A percentile compares a stretch with the other conserved stretches of the same genome.
These are phyloP conservation scores for Dolomedes plantarius DNA, from an alignment of 2,888 invertebrate species.

Conservation along the genomic window DNA sequence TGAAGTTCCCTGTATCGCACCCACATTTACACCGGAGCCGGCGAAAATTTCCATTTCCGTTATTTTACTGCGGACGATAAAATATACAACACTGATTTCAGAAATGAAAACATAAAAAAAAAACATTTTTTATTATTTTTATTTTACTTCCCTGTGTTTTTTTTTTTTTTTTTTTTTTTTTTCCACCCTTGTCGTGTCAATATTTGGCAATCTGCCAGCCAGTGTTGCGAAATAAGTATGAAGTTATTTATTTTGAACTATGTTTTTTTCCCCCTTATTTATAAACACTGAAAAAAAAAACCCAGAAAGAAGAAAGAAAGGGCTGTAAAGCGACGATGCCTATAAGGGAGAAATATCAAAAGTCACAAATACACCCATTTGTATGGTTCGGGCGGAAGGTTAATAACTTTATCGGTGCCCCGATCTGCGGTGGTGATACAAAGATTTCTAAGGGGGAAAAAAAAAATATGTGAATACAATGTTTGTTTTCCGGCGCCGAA, in stretches of 20 bases:
- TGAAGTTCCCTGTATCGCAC: not conserved
- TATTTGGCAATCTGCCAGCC: not conserved
- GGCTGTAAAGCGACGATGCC: not conserved
- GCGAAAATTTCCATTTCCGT: not conserved
- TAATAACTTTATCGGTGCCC: slow-evolving; percentile 7
- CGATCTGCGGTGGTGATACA: not conserved
- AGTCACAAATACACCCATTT: not conserved
- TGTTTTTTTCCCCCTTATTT: not conserved
- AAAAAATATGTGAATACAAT: not conserved
- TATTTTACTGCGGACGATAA: not conserved
- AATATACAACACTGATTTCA: not conserved
- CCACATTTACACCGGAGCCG: not conserved
- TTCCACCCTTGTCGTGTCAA: not conserved
- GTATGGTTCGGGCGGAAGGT: not conserved
- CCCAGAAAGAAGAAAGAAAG: not conserved
- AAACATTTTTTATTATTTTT: too few relatives aligned
- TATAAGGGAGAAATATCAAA: not conserved
- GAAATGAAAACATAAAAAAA: not conserved
- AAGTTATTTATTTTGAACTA: not conserved
- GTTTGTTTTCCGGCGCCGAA: not conserved
- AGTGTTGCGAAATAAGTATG: not conserved
- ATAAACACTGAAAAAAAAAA: not conserved
- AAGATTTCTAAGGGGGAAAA: not conserved
- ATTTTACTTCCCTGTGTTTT: not conserved
- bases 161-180: not conserved